Evolutionary conservation across 2,797 vertebrate species (phyloP).

Genomic region (Intellagama lesueurii): DNA sequence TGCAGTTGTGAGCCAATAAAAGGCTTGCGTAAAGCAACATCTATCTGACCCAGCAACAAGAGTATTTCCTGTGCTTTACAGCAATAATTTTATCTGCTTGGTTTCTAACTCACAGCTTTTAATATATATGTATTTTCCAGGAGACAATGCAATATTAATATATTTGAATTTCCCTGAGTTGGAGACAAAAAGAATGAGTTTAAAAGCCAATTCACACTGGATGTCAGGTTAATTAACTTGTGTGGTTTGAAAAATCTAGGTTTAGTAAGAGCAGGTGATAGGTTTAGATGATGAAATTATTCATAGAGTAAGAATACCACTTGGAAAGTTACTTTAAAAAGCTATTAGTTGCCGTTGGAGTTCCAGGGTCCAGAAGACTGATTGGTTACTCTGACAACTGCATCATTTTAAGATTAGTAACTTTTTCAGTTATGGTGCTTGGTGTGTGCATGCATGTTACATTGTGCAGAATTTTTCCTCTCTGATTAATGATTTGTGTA

Average conservation of each 20-base stretch:
- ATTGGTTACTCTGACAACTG: too few species aligned
- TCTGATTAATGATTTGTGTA: slow-evolving; percentile 11
- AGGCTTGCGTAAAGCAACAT: slow-evolving; percentile 53
- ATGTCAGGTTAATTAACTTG: slow-evolving; percentile 72
- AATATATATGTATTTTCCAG: slow-evolving; percentile 39
- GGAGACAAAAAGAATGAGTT: slow-evolving; percentile 64
- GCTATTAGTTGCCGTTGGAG: background rate
- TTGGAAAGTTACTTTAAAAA: background rate
- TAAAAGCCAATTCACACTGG: slow-evolving; percentile 66
- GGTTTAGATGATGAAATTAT: slow-evolving; percentile 54
- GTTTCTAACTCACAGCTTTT: slow-evolving; percentile 61
- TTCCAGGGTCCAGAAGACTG: background rate
- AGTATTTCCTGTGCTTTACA: slow-evolving; percentile 69
- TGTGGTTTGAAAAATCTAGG: slow-evolving; percentile 62
- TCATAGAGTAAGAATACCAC: slow-evolving; percentile 29
- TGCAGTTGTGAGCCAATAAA: slow-evolving; percentile 58
- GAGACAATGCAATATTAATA: slow-evolving; percentile 74
- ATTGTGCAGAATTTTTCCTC: slow-evolving; percentile 7
- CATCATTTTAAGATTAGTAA: background rate
- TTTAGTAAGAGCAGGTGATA: slow-evolving; percentile 37
- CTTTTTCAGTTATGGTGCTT: background rate
- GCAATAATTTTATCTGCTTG: slow-evolving; percentile 71
- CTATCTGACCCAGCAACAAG: slow-evolving; percentile 66
- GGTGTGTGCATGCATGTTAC: background rate
- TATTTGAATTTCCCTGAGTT: slow-evolving; percentile 56